Evolutionary conservation across 2,888 invertebrate genomes (phyloP), one percentile per base, ranked within the genome.

Genomic region (Portevinia maculata): DNA sequence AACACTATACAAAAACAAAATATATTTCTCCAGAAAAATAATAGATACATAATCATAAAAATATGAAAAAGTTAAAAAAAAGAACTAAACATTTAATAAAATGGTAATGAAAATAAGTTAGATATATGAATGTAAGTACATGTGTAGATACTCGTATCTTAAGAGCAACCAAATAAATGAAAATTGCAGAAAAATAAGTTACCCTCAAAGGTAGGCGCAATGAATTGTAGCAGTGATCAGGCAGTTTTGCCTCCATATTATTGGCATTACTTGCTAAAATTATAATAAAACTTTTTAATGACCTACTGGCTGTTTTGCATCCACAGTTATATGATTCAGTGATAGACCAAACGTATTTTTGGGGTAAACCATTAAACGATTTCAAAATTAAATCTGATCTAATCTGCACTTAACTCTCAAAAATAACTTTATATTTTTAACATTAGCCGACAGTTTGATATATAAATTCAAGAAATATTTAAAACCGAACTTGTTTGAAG

Each of bases 41-140:
- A 24, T 24, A 24, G 24, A 67, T 41, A 28, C 65, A 83, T 67
- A 76, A 71, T 71, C 59, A 83, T 67, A 39, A 60, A 70, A 34
- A 34, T 52, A n/a, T 8, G 52, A 48, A 17, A 30, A 46, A 46
- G 24, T 2, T 11, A 41, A 52, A 48, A 46, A 52, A 41, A 17
- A 44, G 53, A 24, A 30, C 41, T 19, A 39, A 52, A 13, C 28
- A 65, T 34, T 21, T 44, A 17, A 57, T 60, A 70, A 59, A 39
- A 52, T 62, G 50, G 50, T 57, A 70, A 44, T 62, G 50, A 55
- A 32, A 19, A 65, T 71, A 65, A 64, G 70, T 70, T 70, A 64
- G 64, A 64, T 67, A 44, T 73, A 65, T 24, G 11, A 44, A 44
- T 48, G 21, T 53, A 34, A 21, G 24, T 53, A 34, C 75, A 70